A percentile compares a stretch with the other conserved stretches of the same genome.
Conservation (phyloP, 1,140 invertebrate species). For the Bombus waltoni region DNA sequence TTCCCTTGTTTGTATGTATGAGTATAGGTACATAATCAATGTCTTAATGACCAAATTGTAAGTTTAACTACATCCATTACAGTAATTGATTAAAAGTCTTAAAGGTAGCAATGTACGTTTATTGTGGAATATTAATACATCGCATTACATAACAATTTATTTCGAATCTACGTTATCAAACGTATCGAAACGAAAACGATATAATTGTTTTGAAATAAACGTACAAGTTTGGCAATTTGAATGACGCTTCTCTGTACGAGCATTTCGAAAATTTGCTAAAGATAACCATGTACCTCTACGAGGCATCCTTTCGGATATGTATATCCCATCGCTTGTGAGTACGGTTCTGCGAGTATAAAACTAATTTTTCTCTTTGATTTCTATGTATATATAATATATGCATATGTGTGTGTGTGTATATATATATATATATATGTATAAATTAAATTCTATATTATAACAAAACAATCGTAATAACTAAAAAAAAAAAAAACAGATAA, state of each 20-base stretch:
- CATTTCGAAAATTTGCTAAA: not conserved
- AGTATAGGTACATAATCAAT: not conserved
- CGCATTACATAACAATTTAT: slow-evolving; percentile 53
- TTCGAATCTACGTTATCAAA: not conserved
- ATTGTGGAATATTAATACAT: slow-evolving; percentile 57
- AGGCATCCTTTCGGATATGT: not conserved
- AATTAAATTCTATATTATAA: slow-evolving; percentile 50
- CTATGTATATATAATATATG: slow-evolving; percentile 19
- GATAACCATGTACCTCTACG: not conserved
- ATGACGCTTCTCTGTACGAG: not conserved
- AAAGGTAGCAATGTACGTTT: slow-evolving; percentile 55
- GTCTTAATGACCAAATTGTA: not conserved
- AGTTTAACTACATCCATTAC: not conserved
- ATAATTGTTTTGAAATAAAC: slow-evolving; percentile 22
- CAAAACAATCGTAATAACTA: slow-evolving; percentile 44
- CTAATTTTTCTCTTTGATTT: slow-evolving; percentile 14
- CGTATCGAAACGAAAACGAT: not conserved
- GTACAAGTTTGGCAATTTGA: slow-evolving; percentile 27
- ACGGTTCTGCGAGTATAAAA: slow-evolving; percentile 36
- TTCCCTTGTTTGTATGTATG: too few species aligned
- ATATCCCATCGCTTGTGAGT: not conserved
- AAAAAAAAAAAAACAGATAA: slow-evolving; percentile 53
- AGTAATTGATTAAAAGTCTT: not conserved
- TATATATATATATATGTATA: slow-evolving; percentile 26
- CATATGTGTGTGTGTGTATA: not conserved